Conservation (phyloP, 2,113 vertebrate genomes). For the Lophotis ruficrista region DNA sequence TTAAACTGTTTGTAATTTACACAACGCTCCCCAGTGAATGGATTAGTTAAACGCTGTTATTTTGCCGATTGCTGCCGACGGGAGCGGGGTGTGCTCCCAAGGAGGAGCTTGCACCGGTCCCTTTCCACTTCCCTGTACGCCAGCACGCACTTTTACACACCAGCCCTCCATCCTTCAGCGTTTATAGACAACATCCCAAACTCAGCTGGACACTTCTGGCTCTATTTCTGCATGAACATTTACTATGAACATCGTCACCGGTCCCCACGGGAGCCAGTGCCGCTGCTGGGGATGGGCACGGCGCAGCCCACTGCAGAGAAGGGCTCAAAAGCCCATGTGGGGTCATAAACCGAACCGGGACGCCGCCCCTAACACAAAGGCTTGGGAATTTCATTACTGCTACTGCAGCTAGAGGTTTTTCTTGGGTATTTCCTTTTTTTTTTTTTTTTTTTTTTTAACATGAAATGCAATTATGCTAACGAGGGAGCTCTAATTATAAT, state of each 20-base stretch:
- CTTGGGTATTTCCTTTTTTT: neutral
- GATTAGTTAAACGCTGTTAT: slow-evolving; percentile 54
- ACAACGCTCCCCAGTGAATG: slow-evolving; percentile 27
- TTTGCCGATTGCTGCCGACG: neutral
- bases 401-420: neutral
- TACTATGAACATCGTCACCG: rapidly evolving
- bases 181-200: neutral
- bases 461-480: slow-evolving; percentile 21
- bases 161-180: neutral
- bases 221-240: neutral
- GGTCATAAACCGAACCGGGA: rapidly evolving
- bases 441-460: neutral
- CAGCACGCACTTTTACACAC: neutral
- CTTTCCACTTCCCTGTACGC: neutral
- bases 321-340: rapidly evolving
- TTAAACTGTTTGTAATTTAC: slow-evolving; percentile 62
- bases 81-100: neutral
- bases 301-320: neutral
- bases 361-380: rapidly evolving
- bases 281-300: neutral
- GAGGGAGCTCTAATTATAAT: slow-evolving; percentile 35
- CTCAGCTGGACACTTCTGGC: neutral
- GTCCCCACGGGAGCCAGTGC: neutral
- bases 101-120: neutral
- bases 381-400: rapidly evolving